Evolutionary conservation across 2,888 invertebrate species (phyloP).

Genomic region (Oscheius sp.): DNA sequence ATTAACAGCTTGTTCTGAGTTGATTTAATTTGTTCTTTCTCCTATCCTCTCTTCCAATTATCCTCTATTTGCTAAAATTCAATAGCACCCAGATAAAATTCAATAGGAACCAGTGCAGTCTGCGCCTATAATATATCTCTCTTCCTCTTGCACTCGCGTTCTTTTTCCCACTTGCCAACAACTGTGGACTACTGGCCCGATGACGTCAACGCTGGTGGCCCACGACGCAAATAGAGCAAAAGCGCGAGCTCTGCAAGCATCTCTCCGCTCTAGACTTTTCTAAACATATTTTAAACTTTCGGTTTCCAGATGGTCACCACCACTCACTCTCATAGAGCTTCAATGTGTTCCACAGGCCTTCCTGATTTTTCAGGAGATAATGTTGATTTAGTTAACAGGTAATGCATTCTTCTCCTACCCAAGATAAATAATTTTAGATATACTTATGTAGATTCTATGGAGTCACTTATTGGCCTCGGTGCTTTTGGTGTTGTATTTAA

Average conservation of each 20-base stretch:
- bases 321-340: constrained; percentile 10
- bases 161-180: constrained; percentile 15
- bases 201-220: constrained; percentile 27
- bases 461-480: constrained; percentile 62
- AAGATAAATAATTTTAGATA: constrained; percentile 40
- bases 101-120: no score
- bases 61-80: no score
- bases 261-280: neutral
- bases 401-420: neutral
- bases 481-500: constrained; percentile 66
- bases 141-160: constrained; percentile 1
- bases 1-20: no score
- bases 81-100: no score
- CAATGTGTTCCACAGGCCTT: constrained; percentile 7
- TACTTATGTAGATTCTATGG: constrained; percentile 55
- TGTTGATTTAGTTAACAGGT: constrained; percentile 8
- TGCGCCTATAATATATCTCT: no score
- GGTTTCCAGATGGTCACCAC: constrained; percentile 20
- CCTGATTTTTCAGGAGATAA: constrained; percentile 22
- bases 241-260: constrained; percentile 18
- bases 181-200: constrained; percentile 23
- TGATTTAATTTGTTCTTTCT: no score
- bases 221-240: constrained; percentile 28
- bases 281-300: constrained; percentile 2
- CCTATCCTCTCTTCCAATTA: no score